These are phyloP conservation scores for Amphipyra berbera DNA, from an alignment of 2,888 invertebrate species.

Conservation along the genomic window DNA sequence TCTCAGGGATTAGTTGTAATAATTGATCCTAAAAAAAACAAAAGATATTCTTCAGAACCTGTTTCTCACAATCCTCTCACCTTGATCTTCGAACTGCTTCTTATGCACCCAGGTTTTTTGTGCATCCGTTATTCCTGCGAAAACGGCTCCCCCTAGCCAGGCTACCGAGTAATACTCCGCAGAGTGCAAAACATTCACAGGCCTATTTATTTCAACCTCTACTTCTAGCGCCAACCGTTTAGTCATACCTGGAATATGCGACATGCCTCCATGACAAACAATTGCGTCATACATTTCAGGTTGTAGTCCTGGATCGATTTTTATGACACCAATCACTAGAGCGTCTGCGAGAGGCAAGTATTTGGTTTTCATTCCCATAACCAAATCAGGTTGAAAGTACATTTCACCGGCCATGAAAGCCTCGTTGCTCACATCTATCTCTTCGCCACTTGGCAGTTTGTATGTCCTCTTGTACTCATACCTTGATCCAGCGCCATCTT, in stretches of 20 bases:
- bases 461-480: constrained; percentile 58
- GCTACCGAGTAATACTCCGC: constrained; percentile 72
- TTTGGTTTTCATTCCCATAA: constrained; percentile 52
- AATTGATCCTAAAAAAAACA: too few species aligned
- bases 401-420: constrained; percentile 72
- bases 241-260: constrained; percentile 71
- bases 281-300: constrained; percentile 67
- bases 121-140: constrained; percentile 72
- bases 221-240: constrained; percentile 71
- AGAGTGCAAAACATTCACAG: constrained; percentile 67
- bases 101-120: constrained; percentile 73
- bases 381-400: constrained; percentile 73
- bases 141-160: constrained; percentile 82
- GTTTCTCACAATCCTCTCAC: constrained; percentile 74
- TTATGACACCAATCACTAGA: constrained; percentile 62
- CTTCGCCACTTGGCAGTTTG: constrained; percentile 67
- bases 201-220: constrained; percentile 49
- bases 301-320: constrained; percentile 75
- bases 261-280: constrained; percentile 75
- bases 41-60: constrained; percentile 61
- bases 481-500: constrained; percentile 57
- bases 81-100: constrained; percentile 79
- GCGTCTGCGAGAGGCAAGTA: constrained; percentile 70
- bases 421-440: constrained; percentile 73
- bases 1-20: too few species aligned